phyloP scores from a whole-genome alignment of 2,888 invertebrate species.

The Campoplex capitator region DNA sequence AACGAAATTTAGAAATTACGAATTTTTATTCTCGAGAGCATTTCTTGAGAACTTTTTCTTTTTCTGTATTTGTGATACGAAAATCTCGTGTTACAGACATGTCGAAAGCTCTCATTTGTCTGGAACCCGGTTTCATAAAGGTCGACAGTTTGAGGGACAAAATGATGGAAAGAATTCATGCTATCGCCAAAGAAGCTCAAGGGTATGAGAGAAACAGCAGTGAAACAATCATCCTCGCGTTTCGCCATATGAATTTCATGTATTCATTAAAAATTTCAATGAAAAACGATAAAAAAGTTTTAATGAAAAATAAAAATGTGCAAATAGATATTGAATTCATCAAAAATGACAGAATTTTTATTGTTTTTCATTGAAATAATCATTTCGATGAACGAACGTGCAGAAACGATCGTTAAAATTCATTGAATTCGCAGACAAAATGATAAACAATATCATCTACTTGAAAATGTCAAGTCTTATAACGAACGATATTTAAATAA shows the following conservation, averaged over 20 bases:
- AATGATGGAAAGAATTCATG: slow-evolving; percentile 78
- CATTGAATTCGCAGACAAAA: not conserved
- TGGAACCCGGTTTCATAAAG: slow-evolving; percentile 81
- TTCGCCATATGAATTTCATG: not conserved
- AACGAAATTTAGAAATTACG: not conserved
- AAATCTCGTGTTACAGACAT: slow-evolving; percentile 75
- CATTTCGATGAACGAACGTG: not conserved
- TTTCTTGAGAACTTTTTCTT: no score
- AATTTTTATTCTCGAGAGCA: no score
- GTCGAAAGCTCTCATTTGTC: slow-evolving; percentile 80
- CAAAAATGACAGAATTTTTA: not conserved
- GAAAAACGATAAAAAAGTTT: no score
- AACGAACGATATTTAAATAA: not conserved
- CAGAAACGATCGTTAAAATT: no score
- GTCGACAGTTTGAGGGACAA: slow-evolving; percentile 78
- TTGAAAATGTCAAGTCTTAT: not conserved
- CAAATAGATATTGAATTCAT: not conserved
- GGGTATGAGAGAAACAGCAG: slow-evolving; percentile 72
- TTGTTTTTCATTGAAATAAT: not conserved
- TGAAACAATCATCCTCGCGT: not conserved
- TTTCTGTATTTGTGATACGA: not conserved
- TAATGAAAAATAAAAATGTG: no score
- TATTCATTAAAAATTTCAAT: not conserved
- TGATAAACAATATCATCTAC: not conserved
- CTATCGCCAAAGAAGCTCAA: slow-evolving; percentile 77